These are phyloP conservation scores for Sebastes taczanowskii DNA, from an alignment of 2,797 vertebrate species.

Conservation along the genomic window DNA sequence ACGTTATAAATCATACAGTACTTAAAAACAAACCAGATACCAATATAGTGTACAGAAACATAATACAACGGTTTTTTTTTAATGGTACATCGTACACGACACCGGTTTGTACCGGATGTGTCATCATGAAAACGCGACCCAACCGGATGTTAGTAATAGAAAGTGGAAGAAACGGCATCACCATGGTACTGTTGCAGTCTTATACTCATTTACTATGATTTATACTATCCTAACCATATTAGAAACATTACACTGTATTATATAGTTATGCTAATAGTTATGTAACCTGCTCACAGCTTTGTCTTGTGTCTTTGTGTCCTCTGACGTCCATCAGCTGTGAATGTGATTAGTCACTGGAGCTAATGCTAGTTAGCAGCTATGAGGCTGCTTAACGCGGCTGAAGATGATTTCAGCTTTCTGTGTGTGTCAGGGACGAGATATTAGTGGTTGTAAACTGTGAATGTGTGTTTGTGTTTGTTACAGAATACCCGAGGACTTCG, in stretches of 20 bases:
- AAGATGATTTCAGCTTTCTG: fast-evolving
- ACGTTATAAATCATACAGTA: not conserved
- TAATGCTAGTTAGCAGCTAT: conserved; percentile 54
- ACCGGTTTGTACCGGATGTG: conserved; percentile 27
- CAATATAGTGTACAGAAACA: fast-evolving
- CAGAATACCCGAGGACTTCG: conserved; percentile 90
- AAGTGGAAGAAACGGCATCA: conserved; percentile 50
- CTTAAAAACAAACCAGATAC: not conserved
- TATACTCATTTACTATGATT: not conserved
- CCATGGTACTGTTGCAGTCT: conserved; percentile 46
- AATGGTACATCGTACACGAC: not conserved
- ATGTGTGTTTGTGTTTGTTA: not conserved
- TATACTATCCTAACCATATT: fast-evolving
- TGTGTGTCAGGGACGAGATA: not conserved
- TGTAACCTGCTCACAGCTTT: fast-evolving
- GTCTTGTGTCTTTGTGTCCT: fast-evolving
- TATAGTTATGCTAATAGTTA: fast-evolving
- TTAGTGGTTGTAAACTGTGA: not conserved
- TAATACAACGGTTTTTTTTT: not conserved
- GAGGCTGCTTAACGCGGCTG: not conserved
- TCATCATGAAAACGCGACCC: conserved; percentile 27
- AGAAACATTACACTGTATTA: fast-evolving
- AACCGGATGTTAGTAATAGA: conserved; percentile 52
- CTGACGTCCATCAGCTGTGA: not conserved
- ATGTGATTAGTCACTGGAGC: conserved; percentile 79